Percentiles rank a stretch among this genome's conserved stretches.
Conservation (phyloP, 2,797 vertebrate genomes). For the Peromyscus attwateri region DNA sequence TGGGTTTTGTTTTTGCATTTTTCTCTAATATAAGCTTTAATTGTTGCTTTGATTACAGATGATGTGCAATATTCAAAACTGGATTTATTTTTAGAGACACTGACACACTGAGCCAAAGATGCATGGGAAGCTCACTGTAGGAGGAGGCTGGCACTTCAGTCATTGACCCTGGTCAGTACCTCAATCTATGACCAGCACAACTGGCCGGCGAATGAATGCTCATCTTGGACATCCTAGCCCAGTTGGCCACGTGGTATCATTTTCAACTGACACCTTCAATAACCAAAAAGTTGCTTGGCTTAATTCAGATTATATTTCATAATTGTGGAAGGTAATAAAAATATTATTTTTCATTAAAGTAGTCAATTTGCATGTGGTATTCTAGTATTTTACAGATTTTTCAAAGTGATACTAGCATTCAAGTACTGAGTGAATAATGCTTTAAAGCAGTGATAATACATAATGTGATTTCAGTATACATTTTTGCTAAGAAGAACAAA, state of each 20-base stretch:
- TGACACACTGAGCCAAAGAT: background rate
- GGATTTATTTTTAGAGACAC: background rate
- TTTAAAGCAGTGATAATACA: background rate
- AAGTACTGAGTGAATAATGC: conserved; percentile 14
- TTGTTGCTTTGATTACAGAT: conserved; percentile 21
- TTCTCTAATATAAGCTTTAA: background rate
- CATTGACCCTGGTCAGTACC: background rate
- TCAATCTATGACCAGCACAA: background rate
- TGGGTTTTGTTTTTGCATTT: background rate
- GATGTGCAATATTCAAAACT: background rate
- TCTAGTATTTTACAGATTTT: conserved; percentile 4
- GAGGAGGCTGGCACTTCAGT: background rate
- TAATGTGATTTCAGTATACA: background rate
- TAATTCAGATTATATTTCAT: conserved; percentile 20
- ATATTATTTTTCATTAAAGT: conserved; percentile 8
- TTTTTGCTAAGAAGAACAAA: conserved; percentile 29
- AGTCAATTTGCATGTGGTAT: background rate
- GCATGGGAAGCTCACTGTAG: background rate
- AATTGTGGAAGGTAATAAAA: background rate
- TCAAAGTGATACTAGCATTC: background rate
- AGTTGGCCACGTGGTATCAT: background rate
- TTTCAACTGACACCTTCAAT: background rate
- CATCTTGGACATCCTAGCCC: background rate
- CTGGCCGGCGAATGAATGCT: background rate
- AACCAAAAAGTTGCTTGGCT: background rate